Conservation (phyloP, 2,888 invertebrate species). For the Synanthedon andrenaeformis region DNA sequence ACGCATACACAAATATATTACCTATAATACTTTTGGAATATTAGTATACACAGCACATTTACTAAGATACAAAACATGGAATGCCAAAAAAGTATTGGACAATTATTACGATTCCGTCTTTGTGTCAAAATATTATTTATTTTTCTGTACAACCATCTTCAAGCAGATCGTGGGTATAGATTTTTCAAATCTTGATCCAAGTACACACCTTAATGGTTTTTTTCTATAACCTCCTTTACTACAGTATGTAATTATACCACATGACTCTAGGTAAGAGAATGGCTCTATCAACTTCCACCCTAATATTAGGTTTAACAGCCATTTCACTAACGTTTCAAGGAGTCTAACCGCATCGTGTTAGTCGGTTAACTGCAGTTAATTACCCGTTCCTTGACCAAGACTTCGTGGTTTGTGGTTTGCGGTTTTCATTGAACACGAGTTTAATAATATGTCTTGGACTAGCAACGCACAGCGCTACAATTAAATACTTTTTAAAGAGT, state of each 20-base stretch:
- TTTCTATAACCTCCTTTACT: not conserved
- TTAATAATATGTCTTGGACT: conserved; percentile 1
- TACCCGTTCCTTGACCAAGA: conserved; percentile 1
- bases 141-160: too few species aligned
- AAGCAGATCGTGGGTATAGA: too few species aligned
- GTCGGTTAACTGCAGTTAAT: conserved; percentile 2
- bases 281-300: not conserved
- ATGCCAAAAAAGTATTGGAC: too few species aligned
- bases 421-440: conserved; percentile 1
- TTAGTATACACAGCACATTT: too few species aligned
- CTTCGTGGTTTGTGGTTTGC: conserved; percentile 1
- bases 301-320: not conserved
- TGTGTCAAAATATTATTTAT: too few species aligned
- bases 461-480: too few species aligned
- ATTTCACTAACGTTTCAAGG: not conserved
- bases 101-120: too few species aligned
- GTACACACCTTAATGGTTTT: not conserved
- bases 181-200: too few species aligned
- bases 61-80: too few species aligned
- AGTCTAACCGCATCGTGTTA: not conserved
- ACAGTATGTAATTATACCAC: not conserved
- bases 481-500: too few species aligned
- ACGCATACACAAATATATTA: too few species aligned
- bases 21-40: too few species aligned
- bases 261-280: not conserved